A percentile compares a stretch with the other conserved stretches of the same genome.
Conservation (phyloP, 1,140 invertebrate species). For the Paraescarpia echinospica region DNA sequence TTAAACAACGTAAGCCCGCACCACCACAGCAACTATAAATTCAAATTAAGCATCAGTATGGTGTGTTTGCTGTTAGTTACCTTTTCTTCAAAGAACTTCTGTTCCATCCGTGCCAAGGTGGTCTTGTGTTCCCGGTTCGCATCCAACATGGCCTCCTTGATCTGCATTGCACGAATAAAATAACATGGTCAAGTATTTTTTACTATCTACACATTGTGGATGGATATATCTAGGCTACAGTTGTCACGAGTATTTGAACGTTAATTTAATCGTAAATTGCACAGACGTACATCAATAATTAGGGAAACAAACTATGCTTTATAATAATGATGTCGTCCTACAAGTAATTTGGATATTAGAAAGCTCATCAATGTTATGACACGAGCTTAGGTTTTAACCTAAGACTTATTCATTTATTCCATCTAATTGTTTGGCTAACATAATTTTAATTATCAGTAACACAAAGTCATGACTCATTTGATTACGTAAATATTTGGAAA, state of each 20-base stretch:
- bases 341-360: too few species aligned
- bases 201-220: neutral
- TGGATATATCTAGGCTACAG: neutral
- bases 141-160: slow-evolving; percentile 54
- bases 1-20: neutral
- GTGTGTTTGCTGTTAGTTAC: slow-evolving; percentile 29
- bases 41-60: neutral
- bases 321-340: too few species aligned
- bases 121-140: slow-evolving; percentile 55
- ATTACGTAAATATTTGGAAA: too few species aligned
- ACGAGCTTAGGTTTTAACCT: too few species aligned
- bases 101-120: slow-evolving; percentile 52
- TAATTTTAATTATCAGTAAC: too few species aligned
- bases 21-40: neutral
- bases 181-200: neutral
- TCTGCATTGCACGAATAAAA: slow-evolving; percentile 37
- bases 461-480: too few species aligned
- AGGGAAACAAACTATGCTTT: neutral
- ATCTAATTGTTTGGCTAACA: too few species aligned
- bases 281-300: neutral
- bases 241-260: neutral
- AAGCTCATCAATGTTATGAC: too few species aligned
- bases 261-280: neutral
- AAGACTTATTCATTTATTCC: too few species aligned
- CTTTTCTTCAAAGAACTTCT: slow-evolving; percentile 60